Conservation (phyloP, 2,797 vertebrate genomes). For the Enteromius unitaeniatus region DNA sequence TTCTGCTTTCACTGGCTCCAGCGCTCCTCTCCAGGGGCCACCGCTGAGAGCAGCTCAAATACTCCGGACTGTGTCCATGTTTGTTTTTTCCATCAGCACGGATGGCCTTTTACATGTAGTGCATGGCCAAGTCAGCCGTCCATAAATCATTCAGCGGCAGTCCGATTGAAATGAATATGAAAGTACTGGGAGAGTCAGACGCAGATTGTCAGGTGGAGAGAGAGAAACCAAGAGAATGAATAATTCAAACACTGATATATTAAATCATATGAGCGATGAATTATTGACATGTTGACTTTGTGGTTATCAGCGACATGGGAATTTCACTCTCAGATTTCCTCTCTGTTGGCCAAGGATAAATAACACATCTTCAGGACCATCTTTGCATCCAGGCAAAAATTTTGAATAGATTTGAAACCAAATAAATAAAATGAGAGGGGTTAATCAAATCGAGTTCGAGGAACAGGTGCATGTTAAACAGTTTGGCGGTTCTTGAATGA, state of each 20-base stretch:
- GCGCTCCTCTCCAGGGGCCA: slow-evolving; percentile 29
- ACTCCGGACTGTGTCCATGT: slow-evolving; percentile 53
- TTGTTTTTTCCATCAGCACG: slow-evolving; percentile 43
- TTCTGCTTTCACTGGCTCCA: not conserved
- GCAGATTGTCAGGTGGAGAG: not conserved
- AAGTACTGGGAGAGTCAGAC: slow-evolving; percentile 15
- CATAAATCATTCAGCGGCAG: slow-evolving; percentile 47
- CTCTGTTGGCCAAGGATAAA: slow-evolving; percentile 50
- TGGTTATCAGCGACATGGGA: slow-evolving; percentile 57
- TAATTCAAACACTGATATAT: slow-evolving; percentile 63
- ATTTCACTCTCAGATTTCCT: slow-evolving; percentile 41
- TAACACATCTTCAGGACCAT: slow-evolving; percentile 50
- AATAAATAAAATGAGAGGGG: slow-evolving; percentile 27
- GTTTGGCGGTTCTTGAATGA: not conserved
- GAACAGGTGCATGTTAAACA: slow-evolving; percentile 20
- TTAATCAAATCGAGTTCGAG: slow-evolving; percentile 27
- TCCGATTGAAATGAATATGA: slow-evolving; percentile 51
- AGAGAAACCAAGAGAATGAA: slow-evolving; percentile 43
- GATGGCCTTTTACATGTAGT: slow-evolving; percentile 37
- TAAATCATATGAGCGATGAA: slow-evolving; percentile 60
- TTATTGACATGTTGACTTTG: slow-evolving; percentile 65
- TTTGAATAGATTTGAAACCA: slow-evolving; percentile 39
- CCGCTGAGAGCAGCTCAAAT: slow-evolving; percentile 56
- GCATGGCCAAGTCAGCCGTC: slow-evolving; percentile 37
- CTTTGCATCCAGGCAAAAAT: slow-evolving; percentile 6